phyloP scores from a whole-genome alignment of 2,797 vertebrate genomes.

The Syngnathus rostellatus region DNA sequence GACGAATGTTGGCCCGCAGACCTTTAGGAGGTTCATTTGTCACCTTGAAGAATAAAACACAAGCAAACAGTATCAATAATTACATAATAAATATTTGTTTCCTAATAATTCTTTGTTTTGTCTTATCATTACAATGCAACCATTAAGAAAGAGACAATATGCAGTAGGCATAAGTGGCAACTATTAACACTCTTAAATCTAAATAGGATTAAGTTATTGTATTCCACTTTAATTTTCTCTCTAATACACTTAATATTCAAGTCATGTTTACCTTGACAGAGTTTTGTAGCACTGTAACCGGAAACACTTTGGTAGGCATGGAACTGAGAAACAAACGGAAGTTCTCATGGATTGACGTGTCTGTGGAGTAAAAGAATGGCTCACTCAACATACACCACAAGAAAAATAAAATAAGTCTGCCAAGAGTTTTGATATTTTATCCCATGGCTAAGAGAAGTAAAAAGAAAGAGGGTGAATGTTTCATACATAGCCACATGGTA shows the following conservation, averaged over 20 bases:
- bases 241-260: background rate
- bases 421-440: background rate
- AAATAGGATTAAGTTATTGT: background rate
- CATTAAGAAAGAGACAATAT: background rate
- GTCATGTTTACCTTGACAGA: constrained; percentile 74
- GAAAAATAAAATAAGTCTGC: background rate
- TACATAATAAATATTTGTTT: background rate
- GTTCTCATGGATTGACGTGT: constrained; percentile 64
- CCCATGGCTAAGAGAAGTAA: too few relatives aligned
- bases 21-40: constrained; percentile 78
- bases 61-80: constrained; percentile 4
- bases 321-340: constrained; percentile 83
- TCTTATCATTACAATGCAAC: background rate
- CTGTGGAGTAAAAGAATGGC: constrained; percentile 44
- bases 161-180: background rate
- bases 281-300: constrained; percentile 80
- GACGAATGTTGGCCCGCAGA: constrained; percentile 72
- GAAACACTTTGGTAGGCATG: constrained; percentile 76
- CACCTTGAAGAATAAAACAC: constrained; percentile 52
- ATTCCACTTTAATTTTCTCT: background rate
- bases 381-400: background rate
- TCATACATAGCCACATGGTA: too few relatives aligned
- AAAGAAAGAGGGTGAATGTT: too few relatives aligned
- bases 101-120: background rate
- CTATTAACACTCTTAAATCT: background rate